Evolutionary conservation across 2,888 invertebrate species (phyloP).

Genomic region (Apamea anceps): DNA sequence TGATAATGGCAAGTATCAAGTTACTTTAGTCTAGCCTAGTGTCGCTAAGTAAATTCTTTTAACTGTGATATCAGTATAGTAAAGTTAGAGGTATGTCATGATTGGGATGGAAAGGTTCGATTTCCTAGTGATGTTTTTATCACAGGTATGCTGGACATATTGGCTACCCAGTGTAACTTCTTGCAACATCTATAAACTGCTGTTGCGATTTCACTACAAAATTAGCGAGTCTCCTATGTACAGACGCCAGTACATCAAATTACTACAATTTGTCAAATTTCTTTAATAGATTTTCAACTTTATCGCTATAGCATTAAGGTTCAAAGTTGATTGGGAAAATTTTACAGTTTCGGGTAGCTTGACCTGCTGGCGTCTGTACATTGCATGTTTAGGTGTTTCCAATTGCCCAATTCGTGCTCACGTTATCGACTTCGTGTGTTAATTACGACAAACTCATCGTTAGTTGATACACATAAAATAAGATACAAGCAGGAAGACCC

Average conservation of each 20-base stretch:
- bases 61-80: not conserved
- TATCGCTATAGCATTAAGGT: no score
- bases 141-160: not conserved
- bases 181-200: not conserved
- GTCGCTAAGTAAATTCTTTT: slow-evolving; percentile 29
- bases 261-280: no score
- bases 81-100: not conserved
- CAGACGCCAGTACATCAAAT: no score
- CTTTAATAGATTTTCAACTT: no score
- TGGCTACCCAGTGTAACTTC: no score
- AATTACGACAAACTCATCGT: slow-evolving; percentile 36
- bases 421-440: slow-evolving; percentile 12
- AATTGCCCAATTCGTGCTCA: not conserved
- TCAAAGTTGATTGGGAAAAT: no score
- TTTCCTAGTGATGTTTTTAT: not conserved
- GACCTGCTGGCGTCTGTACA: no score
- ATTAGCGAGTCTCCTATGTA: no score
- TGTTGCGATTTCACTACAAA: not conserved
- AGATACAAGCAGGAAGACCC: slow-evolving; percentile 42
- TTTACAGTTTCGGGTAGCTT: no score
- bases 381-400: not conserved
- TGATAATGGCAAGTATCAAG: slow-evolving; percentile 60
- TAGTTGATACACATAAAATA: slow-evolving; percentile 42
- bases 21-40: slow-evolving; percentile 39
- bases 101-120: not conserved